phyloP scores from a whole-genome alignment of 2,888 invertebrate species.

The Notodonta dromedarius region DNA sequence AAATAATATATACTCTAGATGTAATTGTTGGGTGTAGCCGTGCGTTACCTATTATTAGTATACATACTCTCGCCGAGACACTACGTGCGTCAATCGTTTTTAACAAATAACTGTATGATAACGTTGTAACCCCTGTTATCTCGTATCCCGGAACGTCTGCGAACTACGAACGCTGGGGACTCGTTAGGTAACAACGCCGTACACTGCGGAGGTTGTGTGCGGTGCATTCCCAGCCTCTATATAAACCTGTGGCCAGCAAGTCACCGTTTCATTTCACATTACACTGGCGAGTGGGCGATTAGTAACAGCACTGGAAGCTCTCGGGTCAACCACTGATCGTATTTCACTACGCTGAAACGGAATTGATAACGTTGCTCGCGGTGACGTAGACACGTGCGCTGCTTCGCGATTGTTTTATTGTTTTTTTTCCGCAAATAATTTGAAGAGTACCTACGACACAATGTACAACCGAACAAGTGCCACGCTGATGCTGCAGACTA shows the following conservation, averaged over 20 bases:
- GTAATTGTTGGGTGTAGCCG: conserved; percentile 15
- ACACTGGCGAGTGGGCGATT: conserved; percentile 55
- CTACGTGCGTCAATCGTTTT: conserved; percentile 80
- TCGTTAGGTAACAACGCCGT: conserved; percentile 59
- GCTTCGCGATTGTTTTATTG: conserved; percentile 3
- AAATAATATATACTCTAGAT: conserved; percentile 16
- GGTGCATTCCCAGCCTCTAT: conserved; percentile 65
- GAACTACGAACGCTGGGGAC: conserved; percentile 60
- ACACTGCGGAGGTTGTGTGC: conserved; percentile 42
- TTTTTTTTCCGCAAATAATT: conserved; percentile 26
- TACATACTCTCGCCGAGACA: conserved; percentile 64
- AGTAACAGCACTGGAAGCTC: conserved; percentile 26
- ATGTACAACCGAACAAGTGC: conserved; percentile 80
- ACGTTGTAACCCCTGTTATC: conserved; percentile 79
- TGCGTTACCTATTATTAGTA: conserved; percentile 34
- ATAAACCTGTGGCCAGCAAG: conserved; percentile 58
- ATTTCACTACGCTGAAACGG: conserved; percentile 42
- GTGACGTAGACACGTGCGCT: conserved; percentile 39
- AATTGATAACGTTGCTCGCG: conserved; percentile 30
- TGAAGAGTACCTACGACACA: conserved; percentile 25
- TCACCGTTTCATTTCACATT: conserved; percentile 56
- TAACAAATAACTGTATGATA: conserved; percentile 76
- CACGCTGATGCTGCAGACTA: conserved; percentile 78
- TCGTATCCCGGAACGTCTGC: conserved; percentile 81
- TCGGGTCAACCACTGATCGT: conserved; percentile 41